phyloP scores from a whole-genome alignment of 2,797 vertebrate genomes.

The Hipposideros larvatus region DNA sequence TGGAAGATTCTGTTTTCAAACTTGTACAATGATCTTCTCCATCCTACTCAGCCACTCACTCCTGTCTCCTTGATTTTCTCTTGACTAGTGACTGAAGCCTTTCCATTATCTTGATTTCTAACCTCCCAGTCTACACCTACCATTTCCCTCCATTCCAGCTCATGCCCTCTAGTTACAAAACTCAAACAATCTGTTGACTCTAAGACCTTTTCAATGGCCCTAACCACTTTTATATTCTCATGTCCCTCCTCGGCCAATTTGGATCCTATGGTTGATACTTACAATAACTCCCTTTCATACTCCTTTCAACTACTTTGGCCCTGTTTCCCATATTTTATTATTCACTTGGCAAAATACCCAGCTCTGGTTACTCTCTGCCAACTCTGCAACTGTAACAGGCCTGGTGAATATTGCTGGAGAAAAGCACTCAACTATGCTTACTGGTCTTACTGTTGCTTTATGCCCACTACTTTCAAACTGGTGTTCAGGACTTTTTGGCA shows the following conservation, averaged over 20 bases:
- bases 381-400: not conserved
- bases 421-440: not conserved
- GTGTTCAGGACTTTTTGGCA: not conserved
- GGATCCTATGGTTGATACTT: not conserved
- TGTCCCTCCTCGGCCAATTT: not conserved
- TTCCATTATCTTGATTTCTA: not conserved
- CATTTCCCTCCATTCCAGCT: not conserved
- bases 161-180: not conserved
- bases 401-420: not conserved
- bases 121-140: not conserved
- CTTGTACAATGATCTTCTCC: not conserved
- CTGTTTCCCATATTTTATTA: not conserved
- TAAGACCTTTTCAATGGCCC: not conserved
- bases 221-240: not conserved
- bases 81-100: not conserved
- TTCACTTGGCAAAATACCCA: not conserved
- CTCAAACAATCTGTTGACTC: not conserved
- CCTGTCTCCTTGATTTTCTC: not conserved
- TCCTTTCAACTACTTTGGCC: not conserved
- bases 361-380: not conserved
- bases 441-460: not conserved
- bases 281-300: not conserved
- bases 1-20: not conserved
- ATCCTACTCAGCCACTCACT: not conserved
- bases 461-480: not conserved